Conservation (phyloP, 1,140 invertebrate species). For the Teleopsis dalmanni region DNA sequence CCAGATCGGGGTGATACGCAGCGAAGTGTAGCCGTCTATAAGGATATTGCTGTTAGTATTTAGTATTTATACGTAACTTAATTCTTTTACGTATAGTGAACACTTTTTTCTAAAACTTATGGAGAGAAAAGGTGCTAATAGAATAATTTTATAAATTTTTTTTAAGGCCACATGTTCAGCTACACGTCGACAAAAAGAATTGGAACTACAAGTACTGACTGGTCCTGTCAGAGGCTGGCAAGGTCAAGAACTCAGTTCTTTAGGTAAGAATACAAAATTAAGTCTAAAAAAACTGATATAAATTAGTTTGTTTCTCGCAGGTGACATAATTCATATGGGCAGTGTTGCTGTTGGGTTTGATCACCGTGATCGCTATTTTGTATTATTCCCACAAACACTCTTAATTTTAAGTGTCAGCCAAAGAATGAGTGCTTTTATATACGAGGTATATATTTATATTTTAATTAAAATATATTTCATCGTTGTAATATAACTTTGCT, state of each 20-base stretch:
- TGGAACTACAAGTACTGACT: slow-evolving; percentile 89
- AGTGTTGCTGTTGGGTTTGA: slow-evolving; percentile 76
- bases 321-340: slow-evolving; percentile 65
- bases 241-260: slow-evolving; percentile 68
- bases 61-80: neutral
- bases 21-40: slow-evolving; percentile 85
- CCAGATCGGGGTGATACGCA: slow-evolving; percentile 93
- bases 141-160: no score
- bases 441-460: slow-evolving; percentile 62
- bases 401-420: slow-evolving; percentile 86
- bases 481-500: neutral
- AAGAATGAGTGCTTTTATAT: slow-evolving; percentile 88
- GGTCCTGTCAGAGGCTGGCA: slow-evolving; percentile 91
- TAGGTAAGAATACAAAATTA: slow-evolving; percentile 47
- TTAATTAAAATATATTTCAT: neutral
- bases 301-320: slow-evolving; percentile 6
- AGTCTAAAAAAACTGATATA: slow-evolving; percentile 48
- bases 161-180: slow-evolving; percentile 72
- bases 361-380: slow-evolving; percentile 83
- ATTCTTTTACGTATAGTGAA: neutral
- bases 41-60: slow-evolving; percentile 80
- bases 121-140: slow-evolving; percentile 10
- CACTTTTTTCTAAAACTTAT: neutral
- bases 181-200: slow-evolving; percentile 86
- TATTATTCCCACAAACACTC: slow-evolving; percentile 80